Percentiles rank a stretch among this genome's conserved stretches.
These are phyloP conservation scores for Brachyopa scutellaris DNA, from an alignment of 2,888 invertebrate species.

Conservation along the genomic window DNA sequence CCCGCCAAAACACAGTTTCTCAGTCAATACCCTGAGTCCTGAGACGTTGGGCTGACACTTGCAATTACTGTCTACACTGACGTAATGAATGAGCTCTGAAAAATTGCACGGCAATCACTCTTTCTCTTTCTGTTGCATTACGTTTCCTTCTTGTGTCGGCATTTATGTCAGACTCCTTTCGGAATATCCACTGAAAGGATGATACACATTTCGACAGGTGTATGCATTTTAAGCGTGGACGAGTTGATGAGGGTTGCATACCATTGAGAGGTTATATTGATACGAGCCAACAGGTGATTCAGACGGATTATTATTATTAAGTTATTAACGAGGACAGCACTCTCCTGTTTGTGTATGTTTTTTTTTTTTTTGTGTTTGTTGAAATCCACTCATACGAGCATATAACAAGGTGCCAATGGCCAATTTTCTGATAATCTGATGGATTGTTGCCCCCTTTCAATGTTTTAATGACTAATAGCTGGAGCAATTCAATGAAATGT, in stretches of 20 bases:
- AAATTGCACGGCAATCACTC: conserved; percentile 57
- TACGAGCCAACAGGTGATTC: conserved; percentile 77
- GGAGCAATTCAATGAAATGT: too few relatives aligned
- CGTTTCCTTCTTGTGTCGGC: conserved; percentile 52
- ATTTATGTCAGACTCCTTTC: conserved; percentile 65
- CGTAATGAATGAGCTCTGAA: conserved; percentile 69
- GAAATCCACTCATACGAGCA: conserved; percentile 26
- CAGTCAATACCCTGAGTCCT: background rate
- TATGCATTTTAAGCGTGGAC: conserved; percentile 65
- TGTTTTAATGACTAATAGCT: too few relatives aligned
- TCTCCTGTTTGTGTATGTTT: conserved; percentile 30
- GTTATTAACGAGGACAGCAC: conserved; percentile 76
- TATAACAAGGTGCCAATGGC: conserved; percentile 69
- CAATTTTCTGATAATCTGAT: conserved; percentile 66
- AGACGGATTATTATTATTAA: conserved; percentile 78
- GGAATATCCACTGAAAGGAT: conserved; percentile 51
- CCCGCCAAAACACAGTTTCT: conserved; percentile 28
- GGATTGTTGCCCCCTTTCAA: too few relatives aligned
- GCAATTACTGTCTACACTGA: conserved; percentile 61
- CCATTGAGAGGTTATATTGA: conserved; percentile 51
- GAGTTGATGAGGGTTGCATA: conserved; percentile 66
- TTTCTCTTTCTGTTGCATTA: conserved; percentile 18
- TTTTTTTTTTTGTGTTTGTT: too few relatives aligned
- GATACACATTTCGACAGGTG: conserved; percentile 70
- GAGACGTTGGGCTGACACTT: conserved; percentile 33